Conservation (phyloP, 2,888 invertebrate genomes). For the Odontothrips loti region DNA sequence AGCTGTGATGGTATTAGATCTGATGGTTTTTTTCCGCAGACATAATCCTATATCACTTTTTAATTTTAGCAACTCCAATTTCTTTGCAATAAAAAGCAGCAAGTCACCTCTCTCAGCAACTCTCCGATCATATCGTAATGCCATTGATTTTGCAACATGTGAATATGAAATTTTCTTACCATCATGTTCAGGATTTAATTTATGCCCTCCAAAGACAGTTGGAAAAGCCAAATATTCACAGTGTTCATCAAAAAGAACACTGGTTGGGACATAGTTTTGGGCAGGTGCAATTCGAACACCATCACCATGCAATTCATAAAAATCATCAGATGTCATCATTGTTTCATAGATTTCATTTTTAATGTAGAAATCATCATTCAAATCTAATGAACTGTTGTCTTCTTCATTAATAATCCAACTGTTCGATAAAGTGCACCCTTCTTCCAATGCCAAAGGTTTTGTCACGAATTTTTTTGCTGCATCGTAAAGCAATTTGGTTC, state of each 20-base stretch:
- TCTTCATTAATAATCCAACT: constrained; percentile 29
- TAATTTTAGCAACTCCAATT: too few species aligned
- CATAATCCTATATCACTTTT: constrained; percentile 21
- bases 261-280: constrained; percentile 34
- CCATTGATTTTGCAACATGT: constrained; percentile 36
- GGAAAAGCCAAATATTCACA: constrained; percentile 33
- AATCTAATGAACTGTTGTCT: not conserved
- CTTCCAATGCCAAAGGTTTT: constrained; percentile 33
- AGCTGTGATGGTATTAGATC: too few species aligned
- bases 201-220: constrained; percentile 34
- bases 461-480: constrained; percentile 33
- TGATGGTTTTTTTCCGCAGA: too few species aligned
- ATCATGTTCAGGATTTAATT: constrained; percentile 27
- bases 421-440: constrained; percentile 34
- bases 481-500: constrained; percentile 33
- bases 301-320: constrained; percentile 29
- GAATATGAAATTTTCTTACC: constrained; percentile 30
- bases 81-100: constrained; percentile 32
- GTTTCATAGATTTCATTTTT: not conserved
- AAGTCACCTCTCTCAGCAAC: constrained; percentile 33
- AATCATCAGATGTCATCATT: constrained; percentile 31
- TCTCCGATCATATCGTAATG: constrained; percentile 35
- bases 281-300: constrained; percentile 34
- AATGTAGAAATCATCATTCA: constrained; percentile 6
- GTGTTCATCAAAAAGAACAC: constrained; percentile 33